These are phyloP conservation scores for Tylochromis polylepis DNA, from an alignment of 2,113 vertebrate species.

Conservation along the genomic window DNA sequence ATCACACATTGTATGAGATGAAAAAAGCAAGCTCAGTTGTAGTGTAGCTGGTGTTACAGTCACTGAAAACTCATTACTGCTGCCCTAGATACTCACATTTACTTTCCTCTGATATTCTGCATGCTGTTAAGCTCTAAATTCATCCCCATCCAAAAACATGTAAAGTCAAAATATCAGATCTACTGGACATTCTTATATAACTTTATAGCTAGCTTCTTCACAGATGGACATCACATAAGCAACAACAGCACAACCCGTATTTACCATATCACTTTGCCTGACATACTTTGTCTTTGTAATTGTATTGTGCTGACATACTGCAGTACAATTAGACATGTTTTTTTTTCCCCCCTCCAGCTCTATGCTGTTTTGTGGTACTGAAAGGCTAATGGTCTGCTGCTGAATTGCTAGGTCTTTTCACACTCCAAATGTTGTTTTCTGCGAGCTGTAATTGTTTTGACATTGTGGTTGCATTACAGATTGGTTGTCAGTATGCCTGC, in stretches of 20 bases:
- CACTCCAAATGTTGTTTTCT: background rate
- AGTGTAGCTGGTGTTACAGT: background rate
- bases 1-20: background rate
- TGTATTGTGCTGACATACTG: background rate
- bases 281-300: background rate
- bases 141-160: background rate
- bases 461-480: conserved; percentile 16
- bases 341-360: background rate
- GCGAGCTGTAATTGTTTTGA: conserved; percentile 34
- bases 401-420: background rate
- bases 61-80: conserved; percentile 44
- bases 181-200: background rate
- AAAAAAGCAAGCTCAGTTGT: background rate
- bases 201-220: background rate
- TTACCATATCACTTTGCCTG: background rate
- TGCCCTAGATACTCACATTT: conserved; percentile 55
- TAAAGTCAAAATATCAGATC: background rate
- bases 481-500: background rate
- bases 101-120: background rate
- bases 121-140: background rate
- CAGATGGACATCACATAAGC: background rate
- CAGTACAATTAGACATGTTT: background rate
- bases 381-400: conserved; percentile 12
- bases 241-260: background rate
- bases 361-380: background rate